Percentiles rank a stretch among this genome's conserved stretches.
Evolutionary conservation across 92 coral and sea anemone species (phyloP).

Genomic region (Epizoanthus illoricatus): DNA sequence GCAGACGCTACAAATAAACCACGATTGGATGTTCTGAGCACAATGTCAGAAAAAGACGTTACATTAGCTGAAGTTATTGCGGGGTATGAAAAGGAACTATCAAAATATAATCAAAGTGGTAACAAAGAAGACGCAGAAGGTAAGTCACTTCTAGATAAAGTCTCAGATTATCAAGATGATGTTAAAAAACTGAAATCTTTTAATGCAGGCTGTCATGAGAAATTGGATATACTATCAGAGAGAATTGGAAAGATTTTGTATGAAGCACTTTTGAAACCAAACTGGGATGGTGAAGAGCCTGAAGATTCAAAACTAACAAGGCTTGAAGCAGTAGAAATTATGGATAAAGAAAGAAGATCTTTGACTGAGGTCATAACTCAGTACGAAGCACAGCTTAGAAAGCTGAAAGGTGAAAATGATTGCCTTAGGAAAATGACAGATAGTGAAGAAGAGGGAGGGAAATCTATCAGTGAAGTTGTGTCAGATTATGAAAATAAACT

Average conservation of each 20-base stretch:
- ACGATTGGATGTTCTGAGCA: slow-evolving; percentile 44
- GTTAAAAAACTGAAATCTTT: background rate
- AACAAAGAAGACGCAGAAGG: background rate
- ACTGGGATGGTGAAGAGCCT: background rate
- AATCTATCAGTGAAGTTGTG: slow-evolving; percentile 17
- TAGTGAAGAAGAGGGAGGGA: slow-evolving; percentile 28
- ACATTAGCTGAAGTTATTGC: slow-evolving; percentile 62
- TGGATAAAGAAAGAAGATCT: slow-evolving; percentile 31
- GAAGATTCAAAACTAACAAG: background rate
- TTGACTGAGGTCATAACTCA: slow-evolving; percentile 33
- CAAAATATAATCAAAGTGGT: slow-evolving; percentile 2
- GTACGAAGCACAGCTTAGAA: slow-evolving; percentile 55
- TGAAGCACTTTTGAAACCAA: slow-evolving; percentile 19
- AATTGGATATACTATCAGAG: slow-evolving; percentile 29
- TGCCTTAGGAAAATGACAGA: slow-evolving; percentile 17
- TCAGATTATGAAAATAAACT: slow-evolving; percentile 50
- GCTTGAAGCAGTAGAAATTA: slow-evolving; percentile 34
- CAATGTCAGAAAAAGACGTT: slow-evolving; percentile 45
- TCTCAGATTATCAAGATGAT: background rate
- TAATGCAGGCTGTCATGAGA: slow-evolving; percentile 14
- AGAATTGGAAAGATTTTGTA: slow-evolving; percentile 39
- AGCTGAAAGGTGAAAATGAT: slow-evolving; percentile 41
- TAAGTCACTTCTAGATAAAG: background rate
- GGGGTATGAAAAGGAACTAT: slow-evolving; percentile 60
- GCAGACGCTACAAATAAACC: background rate